phyloP scores from a whole-genome alignment of 2,888 invertebrate genomes.

The Doris montereyensis region DNA sequence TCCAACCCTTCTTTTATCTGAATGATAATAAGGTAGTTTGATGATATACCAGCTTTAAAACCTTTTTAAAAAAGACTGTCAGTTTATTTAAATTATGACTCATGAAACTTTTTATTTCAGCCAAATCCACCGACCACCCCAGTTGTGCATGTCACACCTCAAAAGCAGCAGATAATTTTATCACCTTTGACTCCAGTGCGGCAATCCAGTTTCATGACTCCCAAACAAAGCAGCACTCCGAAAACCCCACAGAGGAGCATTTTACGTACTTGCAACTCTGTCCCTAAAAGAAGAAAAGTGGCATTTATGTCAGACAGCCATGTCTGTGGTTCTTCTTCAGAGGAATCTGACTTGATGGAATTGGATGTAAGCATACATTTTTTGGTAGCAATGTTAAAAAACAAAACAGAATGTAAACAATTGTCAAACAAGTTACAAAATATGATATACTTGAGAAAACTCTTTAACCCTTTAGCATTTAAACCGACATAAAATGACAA shows the following conservation, averaged over 20 bases:
- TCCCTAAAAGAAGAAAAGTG: constrained; percentile 59
- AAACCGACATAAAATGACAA: no score
- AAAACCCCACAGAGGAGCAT: constrained; percentile 59
- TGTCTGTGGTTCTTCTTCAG: constrained; percentile 53
- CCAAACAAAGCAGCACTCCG: not conserved
- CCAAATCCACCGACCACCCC: not conserved
- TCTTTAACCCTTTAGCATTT: no score
- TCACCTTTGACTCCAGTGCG: not conserved
- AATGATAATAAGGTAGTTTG: no score
- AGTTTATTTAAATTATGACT: no score
- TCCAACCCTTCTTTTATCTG: no score
- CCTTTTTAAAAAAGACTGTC: no score
- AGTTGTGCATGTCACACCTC: not conserved
- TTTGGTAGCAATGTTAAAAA: no score
- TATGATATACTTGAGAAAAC: no score
- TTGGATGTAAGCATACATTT: constrained; percentile 52
- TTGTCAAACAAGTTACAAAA: no score
- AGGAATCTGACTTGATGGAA: constrained; percentile 59
- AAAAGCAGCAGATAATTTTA: not conserved
- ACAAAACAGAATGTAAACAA: no score
- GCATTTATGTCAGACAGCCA: constrained; percentile 50
- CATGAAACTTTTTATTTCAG: not conserved
- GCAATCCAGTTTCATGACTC: no score
- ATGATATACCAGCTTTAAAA: no score
- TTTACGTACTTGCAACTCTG: constrained; percentile 52